A percentile compares a stretch with the other conserved stretches of the same genome.
Evolutionary conservation across 1,140 invertebrate genomes (phyloP).

Genomic region (Phortica variegata): DNA sequence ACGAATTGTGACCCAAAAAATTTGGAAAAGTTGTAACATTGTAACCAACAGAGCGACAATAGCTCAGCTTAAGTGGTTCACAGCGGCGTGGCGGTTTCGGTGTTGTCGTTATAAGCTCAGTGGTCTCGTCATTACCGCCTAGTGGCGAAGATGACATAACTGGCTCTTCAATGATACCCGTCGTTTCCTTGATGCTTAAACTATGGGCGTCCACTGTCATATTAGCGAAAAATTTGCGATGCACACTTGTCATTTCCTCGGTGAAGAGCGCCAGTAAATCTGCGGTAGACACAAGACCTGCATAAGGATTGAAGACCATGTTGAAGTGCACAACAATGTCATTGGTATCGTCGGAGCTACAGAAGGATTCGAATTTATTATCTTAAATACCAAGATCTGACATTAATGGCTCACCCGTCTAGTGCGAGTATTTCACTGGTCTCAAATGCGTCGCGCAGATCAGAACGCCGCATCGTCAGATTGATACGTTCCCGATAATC

Average conservation of each 20-base stretch:
- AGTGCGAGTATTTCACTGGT: constrained; percentile 58
- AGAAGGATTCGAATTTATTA: constrained; percentile 19
- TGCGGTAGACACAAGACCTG: constrained; percentile 48
- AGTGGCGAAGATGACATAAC: constrained; percentile 50
- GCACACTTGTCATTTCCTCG: constrained; percentile 43
- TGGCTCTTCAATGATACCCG: constrained; percentile 47
- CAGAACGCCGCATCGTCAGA: constrained; percentile 72
- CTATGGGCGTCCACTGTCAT: constrained; percentile 68
- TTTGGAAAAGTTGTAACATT: constrained; percentile 85
- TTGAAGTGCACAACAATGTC: constrained; percentile 74
- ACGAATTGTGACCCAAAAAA: constrained; percentile 66
- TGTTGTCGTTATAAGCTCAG: constrained; percentile 40
- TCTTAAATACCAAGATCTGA: neutral
- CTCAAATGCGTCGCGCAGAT: constrained; percentile 58
- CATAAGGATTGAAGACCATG: constrained; percentile 67
- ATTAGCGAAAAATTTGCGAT: constrained; percentile 63
- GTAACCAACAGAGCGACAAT: constrained; percentile 73
- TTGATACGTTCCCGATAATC: constrained; percentile 74
- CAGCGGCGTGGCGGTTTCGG: constrained; percentile 64
- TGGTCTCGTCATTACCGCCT: constrained; percentile 43
- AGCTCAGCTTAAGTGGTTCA: constrained; percentile 65
- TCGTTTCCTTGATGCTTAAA: constrained; percentile 66
- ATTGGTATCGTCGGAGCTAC: constrained; percentile 63
- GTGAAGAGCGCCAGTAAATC: constrained; percentile 48
- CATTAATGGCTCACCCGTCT: constrained; percentile 69